A percentile compares a stretch with the other conserved stretches of the same genome.
These are phyloP conservation scores for Tachysurus fulvidraco DNA, from an alignment of 2,113 vertebrate species.

Conservation along the genomic window DNA sequence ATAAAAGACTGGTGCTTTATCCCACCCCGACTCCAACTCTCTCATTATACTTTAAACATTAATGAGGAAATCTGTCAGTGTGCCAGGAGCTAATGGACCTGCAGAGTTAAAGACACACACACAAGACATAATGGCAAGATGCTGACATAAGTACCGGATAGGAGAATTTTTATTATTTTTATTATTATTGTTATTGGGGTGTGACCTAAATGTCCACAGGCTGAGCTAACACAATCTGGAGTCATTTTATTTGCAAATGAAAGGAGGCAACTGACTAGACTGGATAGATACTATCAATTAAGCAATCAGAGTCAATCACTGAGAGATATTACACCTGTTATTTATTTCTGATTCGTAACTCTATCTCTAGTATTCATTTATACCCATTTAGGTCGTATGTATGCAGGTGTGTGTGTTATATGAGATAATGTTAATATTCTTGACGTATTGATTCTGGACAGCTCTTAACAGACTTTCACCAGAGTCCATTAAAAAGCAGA, in stretches of 20 bases:
- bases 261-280: not conserved
- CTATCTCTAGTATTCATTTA: not conserved
- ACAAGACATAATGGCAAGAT: not conserved
- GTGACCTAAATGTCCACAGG: not conserved
- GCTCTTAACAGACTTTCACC: not conserved
- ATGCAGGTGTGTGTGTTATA: not conserved
- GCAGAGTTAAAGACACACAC: not conserved
- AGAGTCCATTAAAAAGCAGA: not conserved
- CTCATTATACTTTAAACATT: slow-evolving; percentile 32
- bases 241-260: not conserved
- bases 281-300: not conserved
- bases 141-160: not conserved
- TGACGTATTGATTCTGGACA: not conserved
- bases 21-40: not conserved
- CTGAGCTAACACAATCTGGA: not conserved
- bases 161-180: not conserved
- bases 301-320: not conserved
- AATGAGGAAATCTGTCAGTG: slow-evolving; percentile 37
- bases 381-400: not conserved
- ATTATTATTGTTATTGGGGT: not conserved
- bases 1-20: not conserved
- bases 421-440: not conserved
- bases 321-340: not conserved
- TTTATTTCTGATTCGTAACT: not conserved
- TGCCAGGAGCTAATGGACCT: slow-evolving; percentile 33